Percentiles rank a stretch among this genome's conserved stretches.
Evolutionary conservation across 2,888 invertebrate species (phyloP).

Genomic region (Drosophila mayaguana): DNA sequence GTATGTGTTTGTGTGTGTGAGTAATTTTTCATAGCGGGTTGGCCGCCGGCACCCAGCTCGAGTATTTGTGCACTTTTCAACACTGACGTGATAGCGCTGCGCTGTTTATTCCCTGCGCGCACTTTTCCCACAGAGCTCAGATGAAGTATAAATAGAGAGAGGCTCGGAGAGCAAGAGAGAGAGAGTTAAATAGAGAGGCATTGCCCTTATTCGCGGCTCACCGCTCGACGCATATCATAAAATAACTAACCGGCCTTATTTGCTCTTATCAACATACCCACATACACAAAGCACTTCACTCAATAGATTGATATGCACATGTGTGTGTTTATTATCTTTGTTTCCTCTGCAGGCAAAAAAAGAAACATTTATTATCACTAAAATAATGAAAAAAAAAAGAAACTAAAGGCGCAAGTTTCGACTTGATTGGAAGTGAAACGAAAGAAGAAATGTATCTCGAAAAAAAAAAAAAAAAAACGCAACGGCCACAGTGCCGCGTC

Average conservation of each 20-base stretch:
- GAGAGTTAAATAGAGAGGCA: constrained; percentile 9
- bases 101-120: constrained; percentile 19
- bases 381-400: constrained; percentile 34
- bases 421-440: constrained; percentile 48
- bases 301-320: constrained; percentile 39
- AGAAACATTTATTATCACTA: constrained; percentile 50
- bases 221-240: constrained; percentile 13
- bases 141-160: constrained; percentile 9
- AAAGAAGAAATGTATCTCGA: constrained; percentile 60
- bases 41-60: constrained; percentile 28
- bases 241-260: constrained; percentile 44
- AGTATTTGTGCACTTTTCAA: constrained; percentile 33
- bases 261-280: constrained; percentile 58
- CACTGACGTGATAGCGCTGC: constrained; percentile 41
- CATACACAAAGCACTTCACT: constrained; percentile 37
- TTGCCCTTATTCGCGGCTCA: constrained; percentile 11
- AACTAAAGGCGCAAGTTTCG: constrained; percentile 27
- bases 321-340: constrained; percentile 57
- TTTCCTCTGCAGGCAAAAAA: constrained; percentile 61
- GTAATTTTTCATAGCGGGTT: constrained; percentile 27
- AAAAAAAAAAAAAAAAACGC: constrained; percentile 51
- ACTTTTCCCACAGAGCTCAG: constrained; percentile 20
- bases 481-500: constrained; percentile 65
- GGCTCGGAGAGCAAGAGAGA: neutral
- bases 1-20: constrained; percentile 5